Evolutionary conservation across 1,140 invertebrate genomes (phyloP), one percentile per base, ranked within the genome.

Genomic region (Polypedilum pembai): DNA sequence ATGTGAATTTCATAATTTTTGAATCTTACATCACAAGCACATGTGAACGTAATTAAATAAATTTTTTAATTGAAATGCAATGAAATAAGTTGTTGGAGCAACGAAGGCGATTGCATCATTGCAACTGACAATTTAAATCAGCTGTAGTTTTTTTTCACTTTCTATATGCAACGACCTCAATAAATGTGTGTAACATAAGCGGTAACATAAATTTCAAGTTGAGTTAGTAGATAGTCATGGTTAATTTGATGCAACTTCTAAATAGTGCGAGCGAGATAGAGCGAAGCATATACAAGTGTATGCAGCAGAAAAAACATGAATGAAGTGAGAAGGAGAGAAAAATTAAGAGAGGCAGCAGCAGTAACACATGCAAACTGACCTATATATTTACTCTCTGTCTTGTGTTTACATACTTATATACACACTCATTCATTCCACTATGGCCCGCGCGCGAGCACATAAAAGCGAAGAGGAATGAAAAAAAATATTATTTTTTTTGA

Each of bases 91-190:
- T 33, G 24, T 33, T 5, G 24, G 5, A 33, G 1, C 5, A 5
- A n/a, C n/a, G 24, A 33, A 33, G 24, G 24, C 24, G 24, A 33
- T 33, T 33, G 24, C 24, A 33, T 33, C 24, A 33, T 33, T 33
- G 24, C 24, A 33, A 33, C 24, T 33, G 24, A 33, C 24, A 33
- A 33, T 33, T 33, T 33, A 33, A n/a, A 56, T 56, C 45, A 56
- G 45, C 45, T 56, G 45, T 56, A 56, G n/a, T 56, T 2, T 45
- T 56, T 56, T 69, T 69, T 69, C 18, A 69, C 65, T 69, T 69
- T 69, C 65, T 69, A 5, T 33, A 69, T 69, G 65, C 65, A 69
- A 10, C 65, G 65, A 69, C 65, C 65, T 69, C 65, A 69, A 69
- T 69, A 69, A 69, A 18, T 69, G 17, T 66, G 10, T 66, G 3